Evolutionary conservation across 2,888 invertebrate genomes (phyloP).

Genomic region (Spatulosminthurus flaviceps): DNA sequence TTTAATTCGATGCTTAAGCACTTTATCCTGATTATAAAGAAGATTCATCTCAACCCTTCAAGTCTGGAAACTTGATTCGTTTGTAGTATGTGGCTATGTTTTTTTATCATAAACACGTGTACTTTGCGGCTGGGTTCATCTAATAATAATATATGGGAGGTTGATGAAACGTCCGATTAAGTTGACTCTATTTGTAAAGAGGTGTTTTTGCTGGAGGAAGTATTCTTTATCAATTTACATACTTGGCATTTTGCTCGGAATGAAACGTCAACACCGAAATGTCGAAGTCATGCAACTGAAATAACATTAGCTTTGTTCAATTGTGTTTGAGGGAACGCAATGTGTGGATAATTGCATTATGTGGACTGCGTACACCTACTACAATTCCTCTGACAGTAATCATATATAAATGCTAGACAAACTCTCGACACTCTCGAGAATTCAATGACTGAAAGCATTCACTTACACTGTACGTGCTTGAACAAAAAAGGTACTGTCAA

Average conservation of each 20-base stretch:
- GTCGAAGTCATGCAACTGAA: conserved; percentile 19
- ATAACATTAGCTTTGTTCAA: conserved; percentile 2
- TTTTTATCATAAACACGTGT: background rate
- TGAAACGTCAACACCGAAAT: conserved; percentile 10
- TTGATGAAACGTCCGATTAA: conserved; percentile 7
- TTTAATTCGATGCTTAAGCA: too few relatives aligned
- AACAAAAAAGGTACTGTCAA: background rate
- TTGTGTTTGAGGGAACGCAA: background rate
- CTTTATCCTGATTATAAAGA: too few relatives aligned
- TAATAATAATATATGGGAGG: background rate
- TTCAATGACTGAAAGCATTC: background rate
- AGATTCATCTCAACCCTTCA: too few relatives aligned
- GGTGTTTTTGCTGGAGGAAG: background rate
- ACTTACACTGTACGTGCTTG: background rate
- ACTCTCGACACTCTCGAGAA: background rate
- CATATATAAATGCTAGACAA: background rate
- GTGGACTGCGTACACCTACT: background rate
- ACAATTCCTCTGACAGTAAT: background rate
- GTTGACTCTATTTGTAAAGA: background rate
- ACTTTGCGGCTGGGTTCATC: background rate
- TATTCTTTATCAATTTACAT: background rate
- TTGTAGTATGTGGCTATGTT: background rate
- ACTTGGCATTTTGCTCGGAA: background rate
- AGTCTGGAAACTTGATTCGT: too few relatives aligned
- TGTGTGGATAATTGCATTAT: conserved; percentile 11